Evolutionary conservation across 2,888 invertebrate genomes (phyloP).

Genomic region (Cheilosia vernalis): DNA sequence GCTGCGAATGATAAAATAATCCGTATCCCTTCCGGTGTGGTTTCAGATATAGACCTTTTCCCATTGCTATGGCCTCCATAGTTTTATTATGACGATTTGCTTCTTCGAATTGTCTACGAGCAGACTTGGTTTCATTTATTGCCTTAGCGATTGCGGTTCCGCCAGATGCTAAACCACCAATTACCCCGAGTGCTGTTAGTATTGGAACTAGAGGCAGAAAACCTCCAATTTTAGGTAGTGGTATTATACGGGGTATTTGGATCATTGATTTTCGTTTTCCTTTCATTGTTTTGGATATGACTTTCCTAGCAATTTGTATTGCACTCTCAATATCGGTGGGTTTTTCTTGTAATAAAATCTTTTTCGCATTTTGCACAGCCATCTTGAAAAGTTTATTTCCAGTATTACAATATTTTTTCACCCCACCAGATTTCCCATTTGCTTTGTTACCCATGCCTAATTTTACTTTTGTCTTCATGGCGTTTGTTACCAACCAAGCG

Average conservation of each 20-base stretch:
- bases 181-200: too few species aligned
- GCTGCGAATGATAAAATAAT: slow-evolving; percentile 33
- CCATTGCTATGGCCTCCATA: too few species aligned
- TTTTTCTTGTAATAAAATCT: too few species aligned
- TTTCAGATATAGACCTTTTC: slow-evolving; percentile 79
- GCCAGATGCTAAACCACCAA: slow-evolving; percentile 76
- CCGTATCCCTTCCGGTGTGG: slow-evolving; percentile 76
- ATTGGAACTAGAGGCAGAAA: too few species aligned
- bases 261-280: slow-evolving; percentile 29
- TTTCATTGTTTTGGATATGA: too few species aligned
- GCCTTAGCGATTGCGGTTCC: not conserved
- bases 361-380: too few species aligned
- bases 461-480: slow-evolving; percentile 70
- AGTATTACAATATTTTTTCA: slow-evolving; percentile 37
- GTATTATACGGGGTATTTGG: slow-evolving; percentile 77
- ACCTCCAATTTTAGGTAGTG: slow-evolving; percentile 76
- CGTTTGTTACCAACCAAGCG: slow-evolving; percentile 55
- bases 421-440: slow-evolving; percentile 4
- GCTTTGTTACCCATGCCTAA: slow-evolving; percentile 62
- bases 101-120: too few species aligned
- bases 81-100: too few species aligned
- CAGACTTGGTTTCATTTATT: slow-evolving; percentile 18
- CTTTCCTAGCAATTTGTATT: slow-evolving; percentile 71
- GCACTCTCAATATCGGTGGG: too few species aligned
- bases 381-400: too few species aligned